Evolutionary conservation across 2,888 invertebrate genomes (phyloP).

Genomic region (Gnatocerus cornutus): DNA sequence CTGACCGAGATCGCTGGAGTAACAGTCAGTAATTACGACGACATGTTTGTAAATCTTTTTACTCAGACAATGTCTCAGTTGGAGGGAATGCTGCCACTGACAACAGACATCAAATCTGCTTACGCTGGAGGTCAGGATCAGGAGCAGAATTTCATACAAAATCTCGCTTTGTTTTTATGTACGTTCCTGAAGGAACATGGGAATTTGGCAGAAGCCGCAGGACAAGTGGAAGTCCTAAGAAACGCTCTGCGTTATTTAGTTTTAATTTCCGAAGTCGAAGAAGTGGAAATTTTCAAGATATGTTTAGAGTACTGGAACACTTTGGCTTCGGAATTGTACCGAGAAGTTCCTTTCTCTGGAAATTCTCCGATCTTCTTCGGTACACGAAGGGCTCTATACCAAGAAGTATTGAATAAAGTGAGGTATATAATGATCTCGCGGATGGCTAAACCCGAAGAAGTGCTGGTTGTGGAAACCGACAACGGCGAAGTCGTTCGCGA

Average conservation of each 20-base stretch:
- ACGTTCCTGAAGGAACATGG: conserved; percentile 98
- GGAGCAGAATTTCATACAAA: conserved; percentile 99
- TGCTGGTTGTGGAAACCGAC: conserved; percentile 99
- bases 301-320: conserved; percentile 99
- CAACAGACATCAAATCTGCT: conserved; percentile 94
- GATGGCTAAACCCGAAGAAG: conserved; percentile 99
- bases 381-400: conserved; percentile 78
- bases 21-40: conserved; percentile 91
- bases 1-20: conserved; percentile 98
- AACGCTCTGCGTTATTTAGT: conserved; percentile 91
- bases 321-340: conserved; percentile 93
- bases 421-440: conserved; percentile 98
- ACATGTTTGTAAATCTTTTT: conserved; percentile 92
- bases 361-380: conserved; percentile 64
- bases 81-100: conserved; percentile 91
- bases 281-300: conserved; percentile 99
- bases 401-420: conserved; percentile 88
- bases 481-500: conserved; percentile 99
- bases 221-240: conserved; percentile 80
- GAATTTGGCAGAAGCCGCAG: conserved; percentile 86
- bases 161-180: conserved; percentile 96
- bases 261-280: conserved; percentile 97
- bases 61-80: conserved; percentile 94
- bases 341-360: conserved; percentile 76
- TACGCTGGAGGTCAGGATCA: conserved; percentile 95